Evolutionary conservation across 1,140 invertebrate species (phyloP).

Genomic region (Epicauta chinensis): DNA sequence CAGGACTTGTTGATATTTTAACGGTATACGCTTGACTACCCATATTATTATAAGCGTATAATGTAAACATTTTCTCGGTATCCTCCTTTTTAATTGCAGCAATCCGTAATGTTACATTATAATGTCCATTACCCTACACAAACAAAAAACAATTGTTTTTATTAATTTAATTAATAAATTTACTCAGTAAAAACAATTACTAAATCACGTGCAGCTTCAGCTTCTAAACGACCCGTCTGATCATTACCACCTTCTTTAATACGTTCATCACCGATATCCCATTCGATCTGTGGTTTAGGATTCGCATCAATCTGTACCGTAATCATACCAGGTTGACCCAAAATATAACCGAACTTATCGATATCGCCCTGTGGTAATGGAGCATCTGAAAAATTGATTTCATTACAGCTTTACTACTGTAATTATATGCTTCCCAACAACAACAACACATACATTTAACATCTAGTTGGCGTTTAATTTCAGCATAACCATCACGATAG

Average conservation of each 20-base stretch:
- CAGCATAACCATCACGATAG: slow-evolving; percentile 42
- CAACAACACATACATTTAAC: slow-evolving; percentile 56
- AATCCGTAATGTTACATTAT: slow-evolving; percentile 59
- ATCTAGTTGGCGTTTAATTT: slow-evolving; percentile 47
- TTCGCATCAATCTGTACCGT: slow-evolving; percentile 63
- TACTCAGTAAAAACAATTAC: slow-evolving; percentile 39
- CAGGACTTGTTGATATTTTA: slow-evolving; percentile 61
- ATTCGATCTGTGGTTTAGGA: slow-evolving; percentile 57
- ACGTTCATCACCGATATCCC: slow-evolving; percentile 54
- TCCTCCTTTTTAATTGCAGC: slow-evolving; percentile 64
- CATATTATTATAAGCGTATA: slow-evolving; percentile 58
- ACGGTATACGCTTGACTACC: slow-evolving; percentile 57
- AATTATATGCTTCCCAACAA: no score
- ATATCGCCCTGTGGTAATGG: slow-evolving; percentile 51
- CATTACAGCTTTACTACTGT: background rate
- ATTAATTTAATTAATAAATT: background rate
- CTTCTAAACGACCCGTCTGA: slow-evolving; percentile 45
- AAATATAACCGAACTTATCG: slow-evolving; percentile 62
- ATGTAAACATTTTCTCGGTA: slow-evolving; percentile 60
- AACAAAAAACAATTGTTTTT: no score
- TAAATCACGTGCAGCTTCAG: slow-evolving; percentile 46
- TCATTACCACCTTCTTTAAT: slow-evolving; percentile 51
- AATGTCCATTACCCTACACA: slow-evolving; percentile 54
- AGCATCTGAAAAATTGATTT: slow-evolving; percentile 47
- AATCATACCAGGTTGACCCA: slow-evolving; percentile 59